These are phyloP conservation scores for Acleris holmiana DNA, from an alignment of 2,888 invertebrate species.

Conservation along the genomic window DNA sequence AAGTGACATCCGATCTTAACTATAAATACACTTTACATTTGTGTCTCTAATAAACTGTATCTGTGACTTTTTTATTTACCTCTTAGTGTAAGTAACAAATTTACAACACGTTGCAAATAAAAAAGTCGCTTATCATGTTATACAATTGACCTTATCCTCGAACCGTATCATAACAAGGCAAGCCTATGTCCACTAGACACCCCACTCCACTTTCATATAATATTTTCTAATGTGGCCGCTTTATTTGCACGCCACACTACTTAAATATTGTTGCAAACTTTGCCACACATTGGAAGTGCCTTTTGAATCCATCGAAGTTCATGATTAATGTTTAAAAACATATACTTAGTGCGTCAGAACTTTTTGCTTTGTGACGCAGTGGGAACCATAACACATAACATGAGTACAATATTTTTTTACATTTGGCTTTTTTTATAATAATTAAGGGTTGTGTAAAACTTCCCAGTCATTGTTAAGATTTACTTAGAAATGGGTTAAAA, in stretches of 20 bases:
- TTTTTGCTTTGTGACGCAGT: too few relatives aligned
- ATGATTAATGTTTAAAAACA: too few relatives aligned
- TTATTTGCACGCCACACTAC: not conserved
- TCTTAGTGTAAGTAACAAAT: slow-evolving; percentile 14
- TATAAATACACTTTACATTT: too few relatives aligned
- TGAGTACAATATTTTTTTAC: not conserved
- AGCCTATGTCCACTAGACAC: slow-evolving; percentile 19
- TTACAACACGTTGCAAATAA: slow-evolving; percentile 16
- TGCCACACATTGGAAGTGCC: slow-evolving; percentile 14
- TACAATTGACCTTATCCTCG: slow-evolving; percentile 33
- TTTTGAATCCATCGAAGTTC: not conserved
- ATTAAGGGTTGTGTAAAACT: not conserved
- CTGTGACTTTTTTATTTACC: slow-evolving; percentile 4
- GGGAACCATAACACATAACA: not conserved
- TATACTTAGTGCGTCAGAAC: too few relatives aligned
- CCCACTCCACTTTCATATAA: not conserved
- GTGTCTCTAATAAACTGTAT: not conserved
- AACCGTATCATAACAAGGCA: slow-evolving; percentile 34
- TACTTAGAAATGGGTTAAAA: too few relatives aligned
- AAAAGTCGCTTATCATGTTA: slow-evolving; percentile 31
- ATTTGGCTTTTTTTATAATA: not conserved
- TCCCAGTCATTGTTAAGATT: too few relatives aligned
- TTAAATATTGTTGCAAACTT: slow-evolving; percentile 2
- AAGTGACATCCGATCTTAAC: too few relatives aligned
- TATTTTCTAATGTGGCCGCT: slow-evolving; percentile 6